phyloP scores from a whole-genome alignment of 2,888 invertebrate genomes.

The Diadegma fenestrale region DNA sequence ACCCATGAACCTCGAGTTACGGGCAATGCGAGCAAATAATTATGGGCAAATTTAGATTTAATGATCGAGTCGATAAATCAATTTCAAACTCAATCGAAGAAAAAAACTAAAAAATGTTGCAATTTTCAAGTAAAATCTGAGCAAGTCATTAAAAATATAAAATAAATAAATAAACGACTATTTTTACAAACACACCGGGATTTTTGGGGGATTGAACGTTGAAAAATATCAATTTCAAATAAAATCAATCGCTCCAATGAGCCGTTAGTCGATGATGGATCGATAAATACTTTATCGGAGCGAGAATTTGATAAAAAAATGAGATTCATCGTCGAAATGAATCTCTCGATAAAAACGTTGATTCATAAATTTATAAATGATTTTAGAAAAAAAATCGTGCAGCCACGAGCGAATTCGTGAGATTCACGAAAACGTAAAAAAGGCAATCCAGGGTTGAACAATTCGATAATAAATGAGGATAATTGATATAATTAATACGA shows the following conservation, averaged over 20 bases:
- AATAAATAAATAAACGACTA: background rate
- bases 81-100: background rate
- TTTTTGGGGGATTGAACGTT: background rate
- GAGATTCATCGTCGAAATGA: background rate
- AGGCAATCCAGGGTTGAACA: conserved; percentile 35
- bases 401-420: background rate
- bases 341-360: background rate
- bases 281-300: background rate
- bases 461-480: conserved; percentile 51
- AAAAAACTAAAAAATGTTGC: background rate
- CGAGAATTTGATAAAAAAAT: background rate
- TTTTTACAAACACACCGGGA: background rate
- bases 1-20: background rate
- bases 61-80: too few species aligned
- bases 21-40: background rate
- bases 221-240: background rate
- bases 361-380: background rate
- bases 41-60: too few species aligned
- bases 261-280: background rate
- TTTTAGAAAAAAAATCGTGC: background rate
- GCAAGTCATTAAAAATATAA: background rate
- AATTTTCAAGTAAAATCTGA: background rate
- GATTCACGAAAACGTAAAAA: conserved; percentile 33
- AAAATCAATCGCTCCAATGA: background rate
- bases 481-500: conserved; percentile 67